phyloP scores from a whole-genome alignment of 2,797 vertebrate genomes.

The Thripadectes ignobilis region DNA sequence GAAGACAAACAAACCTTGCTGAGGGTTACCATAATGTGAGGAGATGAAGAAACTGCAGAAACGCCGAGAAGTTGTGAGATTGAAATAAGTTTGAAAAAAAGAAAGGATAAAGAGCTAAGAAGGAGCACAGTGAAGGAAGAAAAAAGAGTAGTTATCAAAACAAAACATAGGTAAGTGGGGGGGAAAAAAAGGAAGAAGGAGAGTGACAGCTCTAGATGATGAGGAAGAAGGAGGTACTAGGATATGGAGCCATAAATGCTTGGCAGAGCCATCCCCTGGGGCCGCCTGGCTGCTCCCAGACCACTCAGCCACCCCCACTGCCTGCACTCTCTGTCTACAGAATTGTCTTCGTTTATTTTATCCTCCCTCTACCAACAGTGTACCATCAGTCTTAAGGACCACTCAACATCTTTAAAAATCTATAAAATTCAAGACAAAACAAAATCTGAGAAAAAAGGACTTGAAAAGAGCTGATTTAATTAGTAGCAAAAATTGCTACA shows the following conservation, averaged over 20 bases:
- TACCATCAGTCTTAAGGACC: not conserved
- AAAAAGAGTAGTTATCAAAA: not conserved
- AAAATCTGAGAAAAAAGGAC: not conserved
- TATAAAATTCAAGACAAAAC: not conserved
- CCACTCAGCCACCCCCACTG: not conserved
- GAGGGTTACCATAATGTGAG: not conserved
- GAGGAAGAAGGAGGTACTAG: not conserved
- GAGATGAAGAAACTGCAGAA: not conserved
- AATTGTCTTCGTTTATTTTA: not conserved
- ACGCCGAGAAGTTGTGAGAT: not conserved
- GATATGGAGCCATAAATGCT: not conserved
- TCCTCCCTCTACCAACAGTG: not conserved
- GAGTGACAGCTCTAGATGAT: not conserved
- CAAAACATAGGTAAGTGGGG: not conserved
- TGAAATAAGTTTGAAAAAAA: not conserved
- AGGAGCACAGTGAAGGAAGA: not conserved
- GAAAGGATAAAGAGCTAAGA: not conserved
- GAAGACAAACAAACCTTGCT: not conserved
- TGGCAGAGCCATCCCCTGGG: not conserved
- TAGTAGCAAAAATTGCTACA: not conserved
- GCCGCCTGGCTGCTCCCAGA: not conserved
- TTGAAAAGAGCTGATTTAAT: not conserved
- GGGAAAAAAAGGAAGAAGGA: not conserved
- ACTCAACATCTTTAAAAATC: not conserved
- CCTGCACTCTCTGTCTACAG: not conserved